phyloP scores from a whole-genome alignment of 1,140 invertebrate species.

The Apis laboriosa region DNA sequence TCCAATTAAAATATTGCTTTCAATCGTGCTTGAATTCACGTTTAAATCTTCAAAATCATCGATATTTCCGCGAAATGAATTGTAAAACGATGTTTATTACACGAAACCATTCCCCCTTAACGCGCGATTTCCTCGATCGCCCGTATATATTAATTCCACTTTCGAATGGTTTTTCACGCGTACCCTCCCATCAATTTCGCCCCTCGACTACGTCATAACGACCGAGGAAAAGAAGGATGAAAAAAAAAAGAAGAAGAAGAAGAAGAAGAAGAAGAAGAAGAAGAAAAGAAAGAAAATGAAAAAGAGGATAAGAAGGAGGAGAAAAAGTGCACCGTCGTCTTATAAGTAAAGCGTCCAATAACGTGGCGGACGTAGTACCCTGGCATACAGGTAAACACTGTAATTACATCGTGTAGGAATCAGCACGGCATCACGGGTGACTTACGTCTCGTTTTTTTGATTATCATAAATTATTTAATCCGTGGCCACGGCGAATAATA shows the following conservation, averaged over 20 bases:
- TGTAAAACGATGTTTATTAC: no score
- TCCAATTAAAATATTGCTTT: no score
- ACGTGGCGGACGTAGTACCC: background rate
- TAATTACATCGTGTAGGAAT: slow-evolving; percentile 27
- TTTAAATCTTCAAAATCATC: no score
- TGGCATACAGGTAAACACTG: background rate
- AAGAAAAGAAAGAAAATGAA: background rate
- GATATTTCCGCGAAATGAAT: no score
- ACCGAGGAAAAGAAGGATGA: background rate
- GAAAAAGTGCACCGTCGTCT: background rate
- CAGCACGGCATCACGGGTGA: slow-evolving; percentile 17
- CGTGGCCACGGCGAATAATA: slow-evolving; percentile 27
- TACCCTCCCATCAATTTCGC: background rate
- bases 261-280: no score
- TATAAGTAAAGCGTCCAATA: background rate
- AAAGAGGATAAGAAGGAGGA: background rate
- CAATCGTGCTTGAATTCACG: no score
- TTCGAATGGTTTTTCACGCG: background rate
- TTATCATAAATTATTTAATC: slow-evolving; percentile 36
- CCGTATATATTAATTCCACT: no score
- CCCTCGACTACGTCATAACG: background rate
- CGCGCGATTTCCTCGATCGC: no score
- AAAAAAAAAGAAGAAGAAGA: no score
- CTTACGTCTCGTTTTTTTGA: slow-evolving; percentile 17
- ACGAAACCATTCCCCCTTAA: no score